A percentile compares a stretch with the other conserved stretches of the same genome.
Conservation (phyloP, 2,113 vertebrate species). For the Paraplagusia blochii region DNA sequence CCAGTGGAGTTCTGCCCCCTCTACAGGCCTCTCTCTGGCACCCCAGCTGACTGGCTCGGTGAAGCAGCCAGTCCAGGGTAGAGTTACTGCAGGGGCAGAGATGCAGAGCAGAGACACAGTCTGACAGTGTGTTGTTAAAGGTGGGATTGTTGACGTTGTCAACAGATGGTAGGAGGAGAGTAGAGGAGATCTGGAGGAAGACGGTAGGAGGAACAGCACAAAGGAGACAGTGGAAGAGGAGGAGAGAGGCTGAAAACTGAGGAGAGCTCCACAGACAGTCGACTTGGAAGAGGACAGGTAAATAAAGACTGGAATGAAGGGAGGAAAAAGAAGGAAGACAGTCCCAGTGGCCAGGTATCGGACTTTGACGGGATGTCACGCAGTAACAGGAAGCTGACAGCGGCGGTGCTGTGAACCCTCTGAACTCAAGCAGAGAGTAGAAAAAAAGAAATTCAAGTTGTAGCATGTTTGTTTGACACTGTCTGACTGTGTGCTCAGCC, state of each 20-base stretch:
- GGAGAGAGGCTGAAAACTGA: constrained; percentile 61
- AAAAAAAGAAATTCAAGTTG: constrained; percentile 28
- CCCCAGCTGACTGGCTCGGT: constrained; percentile 30
- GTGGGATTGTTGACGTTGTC: constrained; percentile 63
- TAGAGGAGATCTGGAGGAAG: constrained; percentile 36
- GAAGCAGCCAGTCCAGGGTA: constrained; percentile 27
- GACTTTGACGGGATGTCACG: constrained; percentile 13
- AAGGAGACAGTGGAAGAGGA: constrained; percentile 49
- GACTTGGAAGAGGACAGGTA: constrained; percentile 39
- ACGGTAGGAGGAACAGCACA: constrained; percentile 44
- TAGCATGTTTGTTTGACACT: constrained; percentile 24
- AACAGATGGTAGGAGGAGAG: constrained; percentile 58
- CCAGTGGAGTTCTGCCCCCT: constrained; percentile 47
- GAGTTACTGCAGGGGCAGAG: constrained; percentile 15
- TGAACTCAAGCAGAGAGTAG: constrained; percentile 54
- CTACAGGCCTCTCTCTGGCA: constrained; percentile 59
- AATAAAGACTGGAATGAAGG: constrained; percentile 30
- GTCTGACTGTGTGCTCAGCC: too few species aligned
- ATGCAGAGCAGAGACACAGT: constrained; percentile 38
- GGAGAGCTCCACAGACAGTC: constrained; percentile 55
- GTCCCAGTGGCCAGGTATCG: constrained; percentile 12
- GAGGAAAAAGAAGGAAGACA: constrained; percentile 14
- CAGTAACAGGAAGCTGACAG: constrained; percentile 43
- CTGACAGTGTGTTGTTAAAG: constrained; percentile 25
- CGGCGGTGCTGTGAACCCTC: constrained; percentile 49